Base-by-base conservation (phyloP, 2,113 vertebrate genomes). In the Atlantisia rogersi region DNA sequence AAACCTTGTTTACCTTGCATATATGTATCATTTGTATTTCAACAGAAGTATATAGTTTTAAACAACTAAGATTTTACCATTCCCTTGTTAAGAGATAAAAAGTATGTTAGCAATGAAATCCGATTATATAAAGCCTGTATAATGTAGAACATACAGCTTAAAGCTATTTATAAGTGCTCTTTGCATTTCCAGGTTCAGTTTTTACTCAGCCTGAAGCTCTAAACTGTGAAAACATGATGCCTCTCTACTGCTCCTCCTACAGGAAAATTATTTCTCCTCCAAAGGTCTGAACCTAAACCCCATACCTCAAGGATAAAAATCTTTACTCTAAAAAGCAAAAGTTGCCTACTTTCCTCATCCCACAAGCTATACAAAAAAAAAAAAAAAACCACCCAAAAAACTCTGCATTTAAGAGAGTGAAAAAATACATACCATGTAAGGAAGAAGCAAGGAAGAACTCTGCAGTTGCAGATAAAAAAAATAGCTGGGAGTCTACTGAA, bases 111-210 rank as follows among this genome's bases (percentile, higher is more conserved):
- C 5, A 46, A 79, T 58, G 84, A 73, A 92, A 71, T 40, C 65
- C 58, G 89, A 56, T 24, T 71, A 75, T 63, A 85, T 10, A 73
- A 94, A 95, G 84, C 58, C 89, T 81, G 67, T 91, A 35, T 58
- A 79, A 95, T 85, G 67, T 24, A 82, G 95, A 94, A 87, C 86
- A 90, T 82, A 79, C 56, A 94, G 94, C 94, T 94, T 78, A 70
- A 46, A 92, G 86, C 86, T 86, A 69, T 93, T 96, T 91, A 19
- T 91, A 91, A 94, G 91, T 46, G 80, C 83, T 92, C 62, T 68
- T 83, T 73, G 44, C 86, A 58, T 93, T 82, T 92, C 81, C 91
- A 94, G 88, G 83, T 92, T 84, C 0, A 2, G 24, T 32, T 88
- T 94, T 92, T 77, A 75, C 65, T 1, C 73, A 90, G 81, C 88